Evolutionary conservation across 1,140 invertebrate species (phyloP), one percentile per base, ranked within the genome.

Genomic region (Nebria ingens): DNA sequence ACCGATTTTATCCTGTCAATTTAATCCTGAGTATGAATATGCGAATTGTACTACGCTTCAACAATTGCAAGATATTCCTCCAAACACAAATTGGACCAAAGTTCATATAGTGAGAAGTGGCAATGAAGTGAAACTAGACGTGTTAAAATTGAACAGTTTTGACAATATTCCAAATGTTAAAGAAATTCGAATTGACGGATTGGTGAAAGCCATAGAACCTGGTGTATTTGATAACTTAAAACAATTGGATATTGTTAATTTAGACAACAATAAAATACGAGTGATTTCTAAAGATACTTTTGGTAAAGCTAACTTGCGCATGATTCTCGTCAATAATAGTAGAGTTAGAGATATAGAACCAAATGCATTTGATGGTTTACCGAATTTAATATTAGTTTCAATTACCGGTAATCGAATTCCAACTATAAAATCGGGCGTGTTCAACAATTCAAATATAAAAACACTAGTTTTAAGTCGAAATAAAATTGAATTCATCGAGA

Each of bases 401-500:
- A 19, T 60, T 6, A n/a, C 1, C 0, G 1, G 23, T 11, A 57
- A 58, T 15, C 21, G 29, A 4, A 22, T 60, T 20, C 15, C 20
- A 20, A 23, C 11, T 15, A 53, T 60, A 11, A 6, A 49, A 11
- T 21, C 11, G 21, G 52, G 50, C 20, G 25, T 58, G 17, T 60
- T 60, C 21, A 60, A 38, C 20, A 56, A 58, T 42, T 53, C 56
- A 38, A 11, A 19, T 9, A 22, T 60, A 4, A 23, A 54, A 0
- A 19, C 11, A 17, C 22, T 62, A 21, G 21, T 13, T 11, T 38
- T 62, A 19, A 55, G 53, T 1, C 6, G 45, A 13, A 62, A 62
- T 50, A n/a, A 53, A 49, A 56, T 62, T 15, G 11, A 15, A 11
- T 51, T 19, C 17, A 56, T 62, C 2, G 54, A 58, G 25, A 52